Base-by-base conservation (phyloP, 1,140 invertebrate species). In the Nasonia vitripennis region DNA sequence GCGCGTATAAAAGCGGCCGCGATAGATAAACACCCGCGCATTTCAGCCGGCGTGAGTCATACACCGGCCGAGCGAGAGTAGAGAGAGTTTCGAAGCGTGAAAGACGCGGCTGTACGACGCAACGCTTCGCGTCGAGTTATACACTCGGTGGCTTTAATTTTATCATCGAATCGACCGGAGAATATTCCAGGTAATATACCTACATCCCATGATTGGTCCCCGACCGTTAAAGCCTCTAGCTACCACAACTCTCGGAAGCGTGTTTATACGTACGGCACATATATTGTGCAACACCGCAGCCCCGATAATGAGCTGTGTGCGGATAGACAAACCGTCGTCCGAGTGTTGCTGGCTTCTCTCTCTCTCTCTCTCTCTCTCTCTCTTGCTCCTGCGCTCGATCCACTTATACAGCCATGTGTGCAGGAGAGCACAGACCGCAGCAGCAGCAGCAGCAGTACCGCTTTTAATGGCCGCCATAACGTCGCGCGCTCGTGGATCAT, bases 11-110 rank as follows among this genome's bases (percentile, higher is more conserved):
- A 84, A 81, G 34, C 41, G 41, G 41, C 78, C 23, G 67, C 73
- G 82, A 73, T 74, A 81, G 80, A 81, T 73, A 78, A 87, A 90
- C 89, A 90, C 89, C 89, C 90, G 89, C 87, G 89, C 88, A 87
- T 90, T 90, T 89, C 86, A 89, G 78, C 87, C 78, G 79, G 74
- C 89, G n/a, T 90, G 89, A 90, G 86, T 78, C 70, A 70, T 7
- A 7, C n/a, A 79, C 73, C 62, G 81, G 17, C 14, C 62, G 55
- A 67, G 51, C 67, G 34, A 68, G 71, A 55, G 6, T 37, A 31
- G 73, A 67, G 73, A 83, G 20, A 83, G 68, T 71, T 45, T 20
- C n/a, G 14, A 62, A 62, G 17, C 55, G 55, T n/a, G 17, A 55
- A 55, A 55, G 51, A 14, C 51, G 51, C 17, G 12, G 17, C 51